These are phyloP conservation scores for Grantiella picta DNA, from an alignment of 2,113 vertebrate species.

Conservation along the genomic window DNA sequence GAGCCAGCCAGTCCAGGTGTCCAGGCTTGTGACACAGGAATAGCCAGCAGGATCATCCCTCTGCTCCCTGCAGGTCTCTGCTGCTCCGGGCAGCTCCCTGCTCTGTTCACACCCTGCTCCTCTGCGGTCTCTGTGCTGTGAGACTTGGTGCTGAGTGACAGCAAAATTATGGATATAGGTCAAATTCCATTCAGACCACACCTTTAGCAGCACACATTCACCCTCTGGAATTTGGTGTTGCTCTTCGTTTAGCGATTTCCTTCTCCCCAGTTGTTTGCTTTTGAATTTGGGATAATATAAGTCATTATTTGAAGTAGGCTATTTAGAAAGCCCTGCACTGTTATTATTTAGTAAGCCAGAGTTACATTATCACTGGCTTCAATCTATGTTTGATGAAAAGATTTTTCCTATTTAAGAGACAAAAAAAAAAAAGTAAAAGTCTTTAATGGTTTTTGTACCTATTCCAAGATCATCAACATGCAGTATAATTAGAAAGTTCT, in stretches of 20 bases:
- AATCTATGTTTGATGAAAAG: slow-evolving; percentile 69
- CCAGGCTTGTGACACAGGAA: background rate
- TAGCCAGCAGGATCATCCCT: background rate
- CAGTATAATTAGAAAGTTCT: slow-evolving; percentile 67
- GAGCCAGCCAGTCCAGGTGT: background rate
- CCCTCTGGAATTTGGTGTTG: slow-evolving; percentile 61
- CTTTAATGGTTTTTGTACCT: slow-evolving; percentile 69
- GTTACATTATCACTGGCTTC: slow-evolving; percentile 63
- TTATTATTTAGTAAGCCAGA: slow-evolving; percentile 68
- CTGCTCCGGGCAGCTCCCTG: background rate
- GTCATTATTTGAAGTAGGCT: slow-evolving; percentile 66
- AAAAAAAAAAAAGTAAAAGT: slow-evolving; percentile 38
- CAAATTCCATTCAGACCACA: slow-evolving; percentile 52
- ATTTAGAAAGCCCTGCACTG: slow-evolving; percentile 61
- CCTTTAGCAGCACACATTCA: slow-evolving; percentile 37
- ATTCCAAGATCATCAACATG: slow-evolving; percentile 67
- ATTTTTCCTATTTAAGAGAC: slow-evolving; percentile 68
- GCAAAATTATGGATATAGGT: slow-evolving; percentile 52
- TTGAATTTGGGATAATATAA: slow-evolving; percentile 67
- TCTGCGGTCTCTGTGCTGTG: background rate
- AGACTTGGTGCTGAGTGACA: background rate
- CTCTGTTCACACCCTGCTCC: background rate
- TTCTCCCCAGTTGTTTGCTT: slow-evolving; percentile 62
- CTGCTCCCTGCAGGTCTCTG: background rate
- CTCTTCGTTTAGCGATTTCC: slow-evolving; percentile 51